These are phyloP conservation scores for Lasioglossum malachurum DNA, from an alignment of 2,888 invertebrate species.

Conservation along the genomic window DNA sequence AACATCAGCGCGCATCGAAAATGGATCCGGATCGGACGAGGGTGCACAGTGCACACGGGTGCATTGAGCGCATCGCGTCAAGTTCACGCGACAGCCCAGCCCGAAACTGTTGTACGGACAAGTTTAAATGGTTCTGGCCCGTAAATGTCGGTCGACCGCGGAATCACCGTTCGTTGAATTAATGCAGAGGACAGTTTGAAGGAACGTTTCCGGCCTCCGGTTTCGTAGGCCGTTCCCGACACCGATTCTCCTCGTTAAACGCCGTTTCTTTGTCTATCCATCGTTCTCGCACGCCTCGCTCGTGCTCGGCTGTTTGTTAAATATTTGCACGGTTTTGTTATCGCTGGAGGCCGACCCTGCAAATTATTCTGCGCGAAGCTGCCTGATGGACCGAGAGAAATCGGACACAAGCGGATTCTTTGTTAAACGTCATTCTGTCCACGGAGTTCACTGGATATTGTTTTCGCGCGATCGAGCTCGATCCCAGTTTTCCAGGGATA, in stretches of 20 bases:
- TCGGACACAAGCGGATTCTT: neutral
- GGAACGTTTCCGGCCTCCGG: neutral
- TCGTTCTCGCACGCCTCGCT: too few species aligned
- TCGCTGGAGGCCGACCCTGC: neutral
- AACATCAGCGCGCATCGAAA: conserved; percentile 11
- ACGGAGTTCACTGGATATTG: too few species aligned
- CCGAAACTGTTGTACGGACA: conserved; percentile 48
- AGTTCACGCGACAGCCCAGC: conserved; percentile 36
- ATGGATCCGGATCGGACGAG: neutral
- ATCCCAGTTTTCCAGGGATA: too few species aligned
- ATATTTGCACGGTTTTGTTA: too few species aligned
- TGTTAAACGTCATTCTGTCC: too few species aligned
- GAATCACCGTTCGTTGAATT: conserved; percentile 54
- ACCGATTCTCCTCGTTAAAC: neutral
- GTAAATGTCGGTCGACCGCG: conserved; percentile 46
- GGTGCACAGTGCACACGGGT: neutral
- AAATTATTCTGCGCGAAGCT: conserved; percentile 9
- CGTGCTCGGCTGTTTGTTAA: too few species aligned
- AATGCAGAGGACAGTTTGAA: conserved; percentile 31
- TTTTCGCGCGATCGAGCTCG: too few species aligned
- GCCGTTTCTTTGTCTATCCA: too few species aligned
- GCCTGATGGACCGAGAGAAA: neutral
- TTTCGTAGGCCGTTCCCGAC: neutral
- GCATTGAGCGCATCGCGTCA: neutral
- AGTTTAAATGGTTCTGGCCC: conserved; percentile 49